Percentiles rank a stretch among this genome's conserved stretches.
Conservation (phyloP, 2,113 vertebrate species). For the Probosciger aterrimus region DNA sequence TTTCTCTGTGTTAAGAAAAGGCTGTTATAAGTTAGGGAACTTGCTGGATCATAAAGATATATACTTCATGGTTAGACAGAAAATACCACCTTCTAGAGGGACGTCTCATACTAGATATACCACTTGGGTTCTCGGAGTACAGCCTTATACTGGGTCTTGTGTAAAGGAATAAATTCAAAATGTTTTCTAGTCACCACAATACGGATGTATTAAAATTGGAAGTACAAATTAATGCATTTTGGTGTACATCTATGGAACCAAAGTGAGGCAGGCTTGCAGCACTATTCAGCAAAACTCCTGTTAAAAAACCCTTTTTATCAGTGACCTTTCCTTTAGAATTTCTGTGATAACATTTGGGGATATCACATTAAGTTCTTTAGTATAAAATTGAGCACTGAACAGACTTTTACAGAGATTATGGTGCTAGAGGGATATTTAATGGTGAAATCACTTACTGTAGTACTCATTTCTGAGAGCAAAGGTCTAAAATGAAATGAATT, state of each 20-base stretch:
- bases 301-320: constrained; percentile 22
- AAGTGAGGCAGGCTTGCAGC: constrained; percentile 30
- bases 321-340: constrained; percentile 52
- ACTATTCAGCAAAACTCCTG: neutral
- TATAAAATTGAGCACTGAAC: constrained; percentile 11
- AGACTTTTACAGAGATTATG: constrained; percentile 42
- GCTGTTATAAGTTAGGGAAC: neutral
- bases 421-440: constrained; percentile 62
- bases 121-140: neutral
- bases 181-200: neutral
- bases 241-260: neutral
- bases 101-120: neutral
- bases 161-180: neutral
- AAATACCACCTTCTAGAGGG: neutral
- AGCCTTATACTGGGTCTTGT: neutral
- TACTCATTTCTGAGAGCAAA: constrained; percentile 65
- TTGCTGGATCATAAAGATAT: neutral
- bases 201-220: constrained; percentile 34
- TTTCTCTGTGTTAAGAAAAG: neutral
- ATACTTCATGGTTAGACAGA: neutral
- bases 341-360: constrained; percentile 39
- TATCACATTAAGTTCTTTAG: constrained; percentile 37
- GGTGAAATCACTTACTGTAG: constrained; percentile 54
- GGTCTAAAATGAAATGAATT: constrained; percentile 57
- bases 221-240: constrained; percentile 50